Evolutionary conservation across 2,888 invertebrate genomes (phyloP), one percentile per base, ranked within the genome.

Genomic region (Ochropleura plecta): DNA sequence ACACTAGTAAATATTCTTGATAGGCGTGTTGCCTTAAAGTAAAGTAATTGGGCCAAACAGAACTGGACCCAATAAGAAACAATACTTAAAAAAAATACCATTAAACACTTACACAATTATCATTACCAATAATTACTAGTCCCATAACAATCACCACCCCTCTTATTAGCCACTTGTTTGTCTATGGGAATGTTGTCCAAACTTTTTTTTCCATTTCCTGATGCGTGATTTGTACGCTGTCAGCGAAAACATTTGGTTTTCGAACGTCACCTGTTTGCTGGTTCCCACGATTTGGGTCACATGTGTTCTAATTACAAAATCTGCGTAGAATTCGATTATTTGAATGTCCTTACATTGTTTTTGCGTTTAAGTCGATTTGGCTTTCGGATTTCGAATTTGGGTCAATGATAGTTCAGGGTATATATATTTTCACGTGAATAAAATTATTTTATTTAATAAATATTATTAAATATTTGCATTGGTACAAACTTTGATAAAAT

Each of bases 221-320:
- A 91, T 88, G 89, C 89, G 93, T 93, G 94, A 94, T 94, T 95
- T 94, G 93, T 92, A 90, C 87, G 90, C 81, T 88, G 90, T 92
- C 91, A 89, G 89, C 90, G 89, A 91, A 89, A 92, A 92, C 93
- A 93, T 92, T 93, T 93, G 92, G 91, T 89, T 91, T 90, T 80
- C 67, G 87, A 90, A 89, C 90, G 90, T 88, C 94, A 95, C 95
- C 95, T 95, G 95, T 95, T 92, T 80, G 73, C 53, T 73, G 63
- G 91, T 94, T 95, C 95, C 94, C 95, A 95, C 95, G 95, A 90
- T 84, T 84, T 83, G 85, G 88, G 89, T 85, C 88, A 66, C 91
- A 91, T 90, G 91, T 92, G 92, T 90, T 90, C 89, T 85, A 91
- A 92, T 91, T 91, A 85, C 86, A 83, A 90, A 90, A 90, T 88